Percentiles rank a stretch among this genome's conserved stretches.
These are phyloP conservation scores for Rhagium mordax DNA, from an alignment of 2,888 invertebrate genomes.

Conservation along the genomic window DNA sequence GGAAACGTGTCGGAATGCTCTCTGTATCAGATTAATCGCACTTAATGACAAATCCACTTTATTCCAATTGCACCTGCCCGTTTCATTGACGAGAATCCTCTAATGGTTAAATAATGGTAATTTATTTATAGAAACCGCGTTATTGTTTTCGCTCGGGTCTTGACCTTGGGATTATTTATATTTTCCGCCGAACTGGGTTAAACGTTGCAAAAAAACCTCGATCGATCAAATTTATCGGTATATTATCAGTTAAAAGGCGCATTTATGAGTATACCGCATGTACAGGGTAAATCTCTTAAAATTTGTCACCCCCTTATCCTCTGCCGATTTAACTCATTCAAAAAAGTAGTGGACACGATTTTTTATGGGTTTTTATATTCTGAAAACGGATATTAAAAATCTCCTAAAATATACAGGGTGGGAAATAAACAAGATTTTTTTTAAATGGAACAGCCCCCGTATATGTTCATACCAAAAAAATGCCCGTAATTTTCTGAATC, in stretches of 20 bases:
- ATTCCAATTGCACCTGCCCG: conserved; percentile 14
- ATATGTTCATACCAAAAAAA: no score
- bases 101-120: conserved; percentile 23
- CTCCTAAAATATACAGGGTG: no score
- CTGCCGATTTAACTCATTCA: no score
- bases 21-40: background rate
- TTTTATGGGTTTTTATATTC: no score
- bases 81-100: conserved; percentile 9
- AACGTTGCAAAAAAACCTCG: conserved; percentile 5
- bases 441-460: no score
- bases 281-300: no score
- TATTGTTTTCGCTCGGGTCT: conserved; percentile 15
- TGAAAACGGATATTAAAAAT: no score
- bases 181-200: conserved; percentile 15
- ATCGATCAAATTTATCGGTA: background rate
- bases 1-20: background rate
- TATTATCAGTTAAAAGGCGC: background rate
- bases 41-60: background rate
- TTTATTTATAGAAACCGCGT: conserved; percentile 7
- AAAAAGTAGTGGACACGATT: no score
- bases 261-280: no score
- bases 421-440: no score
- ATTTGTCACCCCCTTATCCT: no score
- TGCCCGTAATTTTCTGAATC: no score
- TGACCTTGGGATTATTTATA: conserved; percentile 19